These are phyloP conservation scores for Campoplex nolae DNA, from an alignment of 2,888 invertebrate genomes.

Conservation along the genomic window DNA sequence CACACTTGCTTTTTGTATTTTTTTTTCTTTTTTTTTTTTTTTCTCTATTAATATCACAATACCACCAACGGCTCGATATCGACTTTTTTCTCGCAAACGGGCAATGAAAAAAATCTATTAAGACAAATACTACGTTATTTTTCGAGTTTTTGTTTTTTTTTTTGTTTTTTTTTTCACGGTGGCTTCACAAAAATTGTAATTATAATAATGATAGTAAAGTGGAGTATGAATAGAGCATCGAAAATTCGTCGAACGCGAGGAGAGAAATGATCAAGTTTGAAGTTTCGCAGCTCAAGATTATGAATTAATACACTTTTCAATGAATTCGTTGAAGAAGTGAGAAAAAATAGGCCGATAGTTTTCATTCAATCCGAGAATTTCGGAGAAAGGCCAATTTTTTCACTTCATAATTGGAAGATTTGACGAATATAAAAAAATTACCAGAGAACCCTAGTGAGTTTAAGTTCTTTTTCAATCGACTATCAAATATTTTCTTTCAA, in stretches of 20 bases:
- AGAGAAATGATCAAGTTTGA: slow-evolving; percentile 15
- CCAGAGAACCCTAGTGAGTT: background rate
- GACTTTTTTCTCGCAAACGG: slow-evolving; percentile 64
- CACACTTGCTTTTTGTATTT: slow-evolving; percentile 70
- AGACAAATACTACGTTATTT: slow-evolving; percentile 32
- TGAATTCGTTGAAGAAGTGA: background rate
- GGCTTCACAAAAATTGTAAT: slow-evolving; percentile 46
- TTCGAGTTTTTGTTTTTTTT: slow-evolving; percentile 12
- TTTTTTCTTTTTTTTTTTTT: slow-evolving; percentile 59
- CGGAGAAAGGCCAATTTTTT: too few relatives aligned
- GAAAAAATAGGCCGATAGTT: background rate
- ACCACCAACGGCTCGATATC: slow-evolving; percentile 77
- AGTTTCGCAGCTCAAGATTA: background rate
- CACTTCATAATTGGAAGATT: background rate
- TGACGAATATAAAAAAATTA: background rate
- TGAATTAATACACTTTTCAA: slow-evolving; percentile 14
- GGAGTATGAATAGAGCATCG: slow-evolving; percentile 13
- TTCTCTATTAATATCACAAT: slow-evolving; percentile 80
- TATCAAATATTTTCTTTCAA: background rate
- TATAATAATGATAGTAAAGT: slow-evolving; percentile 20
- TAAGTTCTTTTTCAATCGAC: background rate
- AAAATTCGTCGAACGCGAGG: slow-evolving; percentile 34
- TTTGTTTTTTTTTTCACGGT: background rate
- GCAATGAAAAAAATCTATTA: slow-evolving; percentile 65
- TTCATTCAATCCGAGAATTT: too few relatives aligned